Base-by-base conservation (phyloP, 2,888 invertebrate species). In the Neoaliturus tenellus region DNA sequence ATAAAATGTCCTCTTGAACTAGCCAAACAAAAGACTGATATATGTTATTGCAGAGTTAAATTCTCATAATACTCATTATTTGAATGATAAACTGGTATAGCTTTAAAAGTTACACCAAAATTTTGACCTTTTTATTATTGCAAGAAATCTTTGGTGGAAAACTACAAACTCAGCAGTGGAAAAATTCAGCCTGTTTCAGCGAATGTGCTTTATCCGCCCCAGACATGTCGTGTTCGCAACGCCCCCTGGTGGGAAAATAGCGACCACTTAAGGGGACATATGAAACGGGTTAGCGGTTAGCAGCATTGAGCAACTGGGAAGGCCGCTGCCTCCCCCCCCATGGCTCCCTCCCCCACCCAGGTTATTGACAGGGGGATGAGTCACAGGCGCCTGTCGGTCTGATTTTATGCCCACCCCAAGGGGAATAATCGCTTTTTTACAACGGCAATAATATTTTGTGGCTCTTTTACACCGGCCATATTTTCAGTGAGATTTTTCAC, bases 261-360 rank as follows among this genome's bases (percentile, higher is more conserved):
- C 62, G 28, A 55, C 55, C 78, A 78, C 78, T 51, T 35, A 75
- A n/a, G 28, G 71, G 39, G 75, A 78, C 78, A 78, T 55, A 78
- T 55, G 78, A 78, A 78, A 78, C 31, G 78, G 78, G 78, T 78
- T 78, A 78, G n/a, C n/a, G n/a, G n/a, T n/a, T n/a, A 78, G 78
- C 28, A 51, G 31, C 75, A 75, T 73, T 73, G 73, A 73, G n/a
- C 75, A 75, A 23, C 10, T 20, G 28, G 62, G 78, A 75, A 78
- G 78, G 78, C 78, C 35, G 33, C 10, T 6, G 8, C 23, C 41
- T 14, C 75, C 25, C 39, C 25, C 69, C 35, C 78, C 35, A 20
- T 10, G 5, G 8, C 23, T 25, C 28, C 75, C 25, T 20, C 25
- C 69, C 35, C 33, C n/a, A 1, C 69, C 69, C 17, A n/a, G 0